These are phyloP conservation scores for Sphaeridia pumilis DNA, from an alignment of 2,888 invertebrate genomes.

Conservation along the genomic window DNA sequence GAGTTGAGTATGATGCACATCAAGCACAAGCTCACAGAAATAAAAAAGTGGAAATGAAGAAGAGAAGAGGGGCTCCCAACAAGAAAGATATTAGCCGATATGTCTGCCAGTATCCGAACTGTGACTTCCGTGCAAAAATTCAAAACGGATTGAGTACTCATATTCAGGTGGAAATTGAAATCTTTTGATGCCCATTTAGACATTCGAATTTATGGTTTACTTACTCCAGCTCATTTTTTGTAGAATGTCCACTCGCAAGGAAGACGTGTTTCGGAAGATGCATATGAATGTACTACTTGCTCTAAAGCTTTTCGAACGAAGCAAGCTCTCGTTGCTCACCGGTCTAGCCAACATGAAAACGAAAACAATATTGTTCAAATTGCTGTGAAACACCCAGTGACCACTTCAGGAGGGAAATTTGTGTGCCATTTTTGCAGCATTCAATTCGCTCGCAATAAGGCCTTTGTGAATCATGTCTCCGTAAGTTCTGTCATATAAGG, in stretches of 20 bases:
- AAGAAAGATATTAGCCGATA: neutral
- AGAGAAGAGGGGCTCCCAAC: slow-evolving; percentile 2
- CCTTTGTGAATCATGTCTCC: slow-evolving; percentile 13
- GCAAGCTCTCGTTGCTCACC: neutral
- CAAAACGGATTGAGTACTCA: slow-evolving; percentile 6
- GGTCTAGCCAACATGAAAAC: slow-evolving; percentile 1
- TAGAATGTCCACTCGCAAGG: no score
- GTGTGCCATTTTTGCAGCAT: slow-evolving; percentile 11
- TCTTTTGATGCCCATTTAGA: no score
- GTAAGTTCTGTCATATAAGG: neutral
- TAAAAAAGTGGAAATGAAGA: slow-evolving; percentile 1
- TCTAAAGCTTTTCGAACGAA: no score
- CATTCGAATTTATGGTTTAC: no score
- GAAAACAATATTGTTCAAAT: slow-evolving; percentile 7
- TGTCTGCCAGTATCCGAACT: slow-evolving; percentile 9
- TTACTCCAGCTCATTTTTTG: no score
- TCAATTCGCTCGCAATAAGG: slow-evolving; percentile 3
- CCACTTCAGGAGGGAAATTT: slow-evolving; percentile 10
- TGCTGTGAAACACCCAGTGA: slow-evolving; percentile 7
- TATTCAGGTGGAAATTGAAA: slow-evolving; percentile 8
- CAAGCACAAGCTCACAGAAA: neutral
- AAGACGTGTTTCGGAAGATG: no score
- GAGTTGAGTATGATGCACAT: slow-evolving; percentile 6
- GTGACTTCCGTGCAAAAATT: neutral
- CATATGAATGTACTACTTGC: no score